Evolutionary conservation across 2,797 vertebrate genomes (phyloP), one percentile per base, ranked within the genome.

Genomic region (Chelon auratus): DNA sequence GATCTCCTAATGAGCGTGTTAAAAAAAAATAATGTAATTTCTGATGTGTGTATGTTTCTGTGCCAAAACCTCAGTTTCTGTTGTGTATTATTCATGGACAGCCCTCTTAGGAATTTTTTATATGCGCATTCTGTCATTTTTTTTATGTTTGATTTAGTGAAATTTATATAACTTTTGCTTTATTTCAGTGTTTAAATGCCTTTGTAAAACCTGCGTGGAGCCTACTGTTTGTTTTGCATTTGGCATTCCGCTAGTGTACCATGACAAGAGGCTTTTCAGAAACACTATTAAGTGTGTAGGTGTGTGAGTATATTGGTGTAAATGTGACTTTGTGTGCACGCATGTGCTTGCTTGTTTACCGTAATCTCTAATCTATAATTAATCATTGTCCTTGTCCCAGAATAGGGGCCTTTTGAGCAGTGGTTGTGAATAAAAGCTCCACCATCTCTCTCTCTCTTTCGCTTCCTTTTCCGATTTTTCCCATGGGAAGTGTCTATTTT

Each of bases 401-500:
- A 89, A 84, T 84, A 73, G 66, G 55, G 30, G 70, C 47, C 79
- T 81, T 86, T 90, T 87, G 72, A 81, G 52, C 64, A 1, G 4
- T 51, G 84, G 80, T 82, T 84, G 77, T 83, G 73, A 83, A 78
- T 68, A 66, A 61, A 55, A 14, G 51, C 56, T 65, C 60, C 62
- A n/a, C 40, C 20, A 47, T 47, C 55, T 69, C 52, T 43, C 48
- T 55, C 56, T 71, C 70, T 68, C 61, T 64, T 47, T 68, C 51
- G 48, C 15, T 60, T 13, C 47, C 40, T 78, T 50, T 18, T 54
- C 39, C 13, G 47, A 60, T 73, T 18, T 69, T 65, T 75, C 77
- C 84, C 84, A 75, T 59, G 75, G 83, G 84, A 62, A 80, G 54
- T 36, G 56, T 87, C 85, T 93, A 92, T 93, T 92, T 91, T 84